A percentile compares a stretch with the other conserved stretches of the same genome.
phyloP scores from a whole-genome alignment of 2,113 vertebrate genomes.

The Crypturellus undulatus region DNA sequence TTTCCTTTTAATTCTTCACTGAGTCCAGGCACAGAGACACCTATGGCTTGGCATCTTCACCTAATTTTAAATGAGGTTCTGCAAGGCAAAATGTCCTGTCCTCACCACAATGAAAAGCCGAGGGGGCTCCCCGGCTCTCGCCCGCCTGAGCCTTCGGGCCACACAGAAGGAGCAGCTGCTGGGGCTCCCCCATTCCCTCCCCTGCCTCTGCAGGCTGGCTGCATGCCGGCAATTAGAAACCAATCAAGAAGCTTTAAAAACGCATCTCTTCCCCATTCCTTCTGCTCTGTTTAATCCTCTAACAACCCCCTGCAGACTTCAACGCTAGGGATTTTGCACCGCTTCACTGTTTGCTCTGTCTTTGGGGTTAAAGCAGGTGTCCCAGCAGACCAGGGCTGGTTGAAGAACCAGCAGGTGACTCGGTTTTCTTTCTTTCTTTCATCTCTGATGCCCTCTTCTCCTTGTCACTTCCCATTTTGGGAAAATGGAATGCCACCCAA shows the following conservation, averaged over 20 bases:
- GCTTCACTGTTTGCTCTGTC: neutral
- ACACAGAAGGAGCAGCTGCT: neutral
- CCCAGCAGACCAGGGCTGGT: neutral
- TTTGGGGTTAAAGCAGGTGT: neutral
- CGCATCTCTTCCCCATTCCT: constrained; percentile 29
- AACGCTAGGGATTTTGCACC: neutral
- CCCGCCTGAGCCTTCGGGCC: neutral
- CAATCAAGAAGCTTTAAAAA: constrained; percentile 54
- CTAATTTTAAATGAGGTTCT: neutral
- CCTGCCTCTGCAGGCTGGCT: neutral
- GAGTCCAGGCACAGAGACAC: neutral
- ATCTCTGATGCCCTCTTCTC: neutral
- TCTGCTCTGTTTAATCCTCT: constrained; percentile 57
- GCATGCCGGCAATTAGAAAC: constrained; percentile 39
- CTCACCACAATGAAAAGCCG: neutral
- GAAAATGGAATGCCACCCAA: neutral
- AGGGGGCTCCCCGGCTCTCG: neutral
- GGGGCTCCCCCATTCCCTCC: neutral
- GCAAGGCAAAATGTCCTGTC: neutral
- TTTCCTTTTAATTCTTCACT: neutral
- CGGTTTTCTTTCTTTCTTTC: neutral
- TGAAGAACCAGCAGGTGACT: neutral
- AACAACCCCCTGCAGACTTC: constrained; percentile 1
- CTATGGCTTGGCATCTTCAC: neutral
- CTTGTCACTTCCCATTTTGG: neutral